Evolutionary conservation across 2,888 invertebrate species (phyloP).

Genomic region (Erebia epiphron): DNA sequence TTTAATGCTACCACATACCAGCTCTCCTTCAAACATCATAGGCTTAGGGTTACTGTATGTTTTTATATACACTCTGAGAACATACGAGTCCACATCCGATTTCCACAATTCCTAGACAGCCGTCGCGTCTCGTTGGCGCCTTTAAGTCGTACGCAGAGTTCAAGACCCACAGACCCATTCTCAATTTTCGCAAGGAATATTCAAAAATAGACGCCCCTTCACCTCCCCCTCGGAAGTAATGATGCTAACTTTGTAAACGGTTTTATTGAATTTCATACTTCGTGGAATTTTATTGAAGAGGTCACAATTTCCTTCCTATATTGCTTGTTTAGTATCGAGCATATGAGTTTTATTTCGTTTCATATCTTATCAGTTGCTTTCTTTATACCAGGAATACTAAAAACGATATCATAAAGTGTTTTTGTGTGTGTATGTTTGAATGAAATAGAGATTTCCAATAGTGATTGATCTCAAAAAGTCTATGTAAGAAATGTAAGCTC

Average conservation of each 20-base stretch:
- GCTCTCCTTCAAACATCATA: too few species aligned
- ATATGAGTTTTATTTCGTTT: constrained; percentile 25
- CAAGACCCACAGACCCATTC: constrained; percentile 35
- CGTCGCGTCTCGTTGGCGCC: constrained; percentile 39
- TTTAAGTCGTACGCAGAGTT: constrained; percentile 48
- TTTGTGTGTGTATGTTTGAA: not conserved
- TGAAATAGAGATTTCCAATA: not conserved
- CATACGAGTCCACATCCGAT: constrained; percentile 10
- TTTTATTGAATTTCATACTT: constrained; percentile 67
- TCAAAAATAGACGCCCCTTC: constrained; percentile 60
- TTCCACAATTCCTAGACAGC: constrained; percentile 20
- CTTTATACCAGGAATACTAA: not conserved
- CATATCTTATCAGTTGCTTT: constrained; percentile 13
- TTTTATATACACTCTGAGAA: not conserved
- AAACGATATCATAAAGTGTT: not conserved
- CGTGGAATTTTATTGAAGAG: constrained; percentile 65
- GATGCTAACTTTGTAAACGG: constrained; percentile 72
- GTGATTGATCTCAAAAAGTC: not conserved
- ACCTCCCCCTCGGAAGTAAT: constrained; percentile 60
- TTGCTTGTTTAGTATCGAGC: constrained; percentile 29
- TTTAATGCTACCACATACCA: too few species aligned
- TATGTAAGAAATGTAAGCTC: not conserved
- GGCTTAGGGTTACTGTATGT: too few species aligned
- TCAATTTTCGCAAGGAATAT: constrained; percentile 59
- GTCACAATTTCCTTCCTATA: constrained; percentile 52